Conservation (phyloP, 2,113 vertebrate species). For the Barnardius zonarius region DNA sequence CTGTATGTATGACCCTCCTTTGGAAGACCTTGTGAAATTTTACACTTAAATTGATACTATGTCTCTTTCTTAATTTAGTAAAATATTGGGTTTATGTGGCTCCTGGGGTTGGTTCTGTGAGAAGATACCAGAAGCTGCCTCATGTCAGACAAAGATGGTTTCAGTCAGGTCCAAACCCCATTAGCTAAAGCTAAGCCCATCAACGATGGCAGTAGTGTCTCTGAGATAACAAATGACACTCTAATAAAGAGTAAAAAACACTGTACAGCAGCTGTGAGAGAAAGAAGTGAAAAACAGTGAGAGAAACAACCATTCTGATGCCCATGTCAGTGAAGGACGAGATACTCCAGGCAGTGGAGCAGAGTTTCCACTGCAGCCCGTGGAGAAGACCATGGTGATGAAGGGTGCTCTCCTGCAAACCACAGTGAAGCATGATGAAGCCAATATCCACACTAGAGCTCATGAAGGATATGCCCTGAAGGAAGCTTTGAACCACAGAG, state of each 20-base stretch:
- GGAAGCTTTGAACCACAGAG: background rate
- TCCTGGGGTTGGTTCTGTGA: background rate
- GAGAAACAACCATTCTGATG: background rate
- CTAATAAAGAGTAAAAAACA: background rate
- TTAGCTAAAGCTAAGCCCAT: background rate
- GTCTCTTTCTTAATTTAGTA: background rate
- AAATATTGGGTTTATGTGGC: background rate
- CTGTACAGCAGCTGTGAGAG: background rate
- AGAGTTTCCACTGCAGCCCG: background rate
- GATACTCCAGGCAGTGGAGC: background rate
- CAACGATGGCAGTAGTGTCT: accelerated
- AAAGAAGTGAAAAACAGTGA: background rate
- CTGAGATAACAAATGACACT: background rate
- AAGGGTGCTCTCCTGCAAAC: background rate
- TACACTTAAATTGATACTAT: background rate
- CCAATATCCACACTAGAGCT: background rate
- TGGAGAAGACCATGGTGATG: background rate
- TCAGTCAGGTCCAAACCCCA: background rate
- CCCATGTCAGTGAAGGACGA: background rate
- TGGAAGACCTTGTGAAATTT: background rate
- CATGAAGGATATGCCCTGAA: background rate
- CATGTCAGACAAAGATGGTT: background rate
- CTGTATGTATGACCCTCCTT: background rate
- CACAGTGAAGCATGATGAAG: background rate
- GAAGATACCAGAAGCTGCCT: background rate